phyloP scores from a whole-genome alignment of 1,140 invertebrate genomes.

The Drosophila mojavensis region DNA sequence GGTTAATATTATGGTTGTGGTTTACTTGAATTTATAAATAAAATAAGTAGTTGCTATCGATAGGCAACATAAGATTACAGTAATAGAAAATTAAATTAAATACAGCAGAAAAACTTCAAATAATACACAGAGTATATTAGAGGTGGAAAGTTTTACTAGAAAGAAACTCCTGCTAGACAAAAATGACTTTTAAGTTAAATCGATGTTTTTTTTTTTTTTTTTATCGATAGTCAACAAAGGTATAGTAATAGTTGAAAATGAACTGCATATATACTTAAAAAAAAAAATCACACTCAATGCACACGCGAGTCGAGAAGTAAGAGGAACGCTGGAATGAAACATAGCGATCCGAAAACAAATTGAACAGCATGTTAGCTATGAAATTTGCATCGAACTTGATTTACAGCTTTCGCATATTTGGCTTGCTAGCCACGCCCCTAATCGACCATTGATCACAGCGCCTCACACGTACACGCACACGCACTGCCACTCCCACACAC shows the following conservation, averaged over 20 bases:
- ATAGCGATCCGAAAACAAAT: background rate
- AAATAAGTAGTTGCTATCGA: background rate
- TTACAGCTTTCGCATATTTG: background rate
- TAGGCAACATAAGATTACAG: background rate
- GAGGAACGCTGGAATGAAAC: background rate
- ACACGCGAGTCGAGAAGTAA: too few relatives aligned
- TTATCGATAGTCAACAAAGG: too few relatives aligned
- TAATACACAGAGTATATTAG: too few relatives aligned
- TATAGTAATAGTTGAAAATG: too few relatives aligned
- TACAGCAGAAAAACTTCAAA: background rate
- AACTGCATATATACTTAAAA: too few relatives aligned
- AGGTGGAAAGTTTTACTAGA: too few relatives aligned
- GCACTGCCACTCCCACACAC: background rate
- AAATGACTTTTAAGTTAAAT: too few relatives aligned
- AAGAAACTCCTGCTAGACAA: too few relatives aligned
- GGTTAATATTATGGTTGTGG: too few relatives aligned
- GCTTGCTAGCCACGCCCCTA: conserved; percentile 4
- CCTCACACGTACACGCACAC: conserved; percentile 7
- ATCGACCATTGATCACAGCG: conserved; percentile 17
- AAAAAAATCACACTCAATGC: too few relatives aligned
- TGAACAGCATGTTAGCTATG: background rate
- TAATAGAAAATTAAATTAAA: too few relatives aligned
- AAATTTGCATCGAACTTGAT: conserved; percentile 4
- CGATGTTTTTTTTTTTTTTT: too few relatives aligned
- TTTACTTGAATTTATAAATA: background rate